Evolutionary conservation across 1,140 invertebrate species (phyloP), one percentile per base, ranked within the genome.

Genomic region (Cecropterus lyciades): DNA sequence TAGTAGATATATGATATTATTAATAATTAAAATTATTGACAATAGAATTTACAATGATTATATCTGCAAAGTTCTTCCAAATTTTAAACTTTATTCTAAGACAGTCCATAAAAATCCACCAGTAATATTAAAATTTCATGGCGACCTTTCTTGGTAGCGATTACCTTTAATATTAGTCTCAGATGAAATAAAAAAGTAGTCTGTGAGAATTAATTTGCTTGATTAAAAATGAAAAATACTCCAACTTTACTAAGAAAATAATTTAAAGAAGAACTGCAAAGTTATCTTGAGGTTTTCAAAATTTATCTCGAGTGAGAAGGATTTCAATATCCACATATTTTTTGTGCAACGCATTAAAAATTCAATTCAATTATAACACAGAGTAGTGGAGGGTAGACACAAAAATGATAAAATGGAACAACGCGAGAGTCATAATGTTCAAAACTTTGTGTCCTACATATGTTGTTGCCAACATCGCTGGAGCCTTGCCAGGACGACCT

Each of bases 401-500:
- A 17, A 56, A 48, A 56, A 56, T 42, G 10, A 56, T 37, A 42
- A 24, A 42, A 56, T 17, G 37, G 43, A 37, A 33, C 37, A 56
- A 43, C 52, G 66, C 66, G 52, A 55, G 33, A 48, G 57, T 65
- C 70, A 66, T 79, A 72, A 76, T 70, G 77, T 77, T 69, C 11
- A 78, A 77, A 78, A 78, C 69, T 73, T 72, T 72, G 68, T 77
- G 76, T 75, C 75, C 77, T 82, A 84, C 77, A 81, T 82, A 70
- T 77, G 78, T 79, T 33, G 64, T 64, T 81, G 75, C 74, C 79
- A 79, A 76, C 64, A 55, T 62, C 33, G 60, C 82, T 88, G 85
- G 85, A 81, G 56, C 33, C 9, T 17, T 82, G 85, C 85, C 85
- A 88, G 79, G 67, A 57, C 56, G 68, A 71, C 57, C 70, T 66